Base-by-base conservation (phyloP, 2,797 vertebrate species). In the Parambassis ranga region DNA sequence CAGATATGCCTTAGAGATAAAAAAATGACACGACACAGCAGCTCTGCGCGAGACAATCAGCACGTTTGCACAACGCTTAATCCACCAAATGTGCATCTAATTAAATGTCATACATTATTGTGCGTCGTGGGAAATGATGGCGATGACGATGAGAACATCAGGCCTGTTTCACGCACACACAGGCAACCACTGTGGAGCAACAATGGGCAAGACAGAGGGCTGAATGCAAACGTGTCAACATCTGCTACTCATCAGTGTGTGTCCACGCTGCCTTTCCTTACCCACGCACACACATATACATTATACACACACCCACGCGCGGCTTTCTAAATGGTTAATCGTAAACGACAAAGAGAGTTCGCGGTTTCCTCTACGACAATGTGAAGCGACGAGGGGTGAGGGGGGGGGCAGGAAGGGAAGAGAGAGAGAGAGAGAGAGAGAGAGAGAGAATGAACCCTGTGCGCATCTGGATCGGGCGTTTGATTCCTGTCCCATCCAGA, bases 171-270 rank as follows among this genome's bases (percentile, higher is more conserved):
- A 36, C 57, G 46, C 71, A 44, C 37, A n/a, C 43, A 49, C 50
- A 74, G 41, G 39, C 58, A 48, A 53, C 62, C 39, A 30, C 41
- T 3, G 55, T 41, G 49, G 5, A 49, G 14, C 65, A n/a, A 70
- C 52, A 61, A 68, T 51, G 41, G 61, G 43, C 56, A 52, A 48
- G 46, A 65, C 62, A 65, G n/a, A 65, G 48, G 55, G 66, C n/a
- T 69, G 61, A 77, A 84, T 87, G 88, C 57, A 89, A 90, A 91
- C 90, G 90, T 91, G 90, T 91, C 90, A 90, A 90, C 90, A 91
- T 91, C 90, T 91, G 90, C 77, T 90, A 90, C 74, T 88, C 90
- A 90, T 91, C 90, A 89, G 49, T 58, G 73, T 42, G 75, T 70
- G 68, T 68, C 46, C 42, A 42, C 42, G 56, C 60, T 4, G 62